These are phyloP conservation scores for Cephus rjabovi DNA, from an alignment of 2,888 invertebrate genomes.

Conservation along the genomic window DNA sequence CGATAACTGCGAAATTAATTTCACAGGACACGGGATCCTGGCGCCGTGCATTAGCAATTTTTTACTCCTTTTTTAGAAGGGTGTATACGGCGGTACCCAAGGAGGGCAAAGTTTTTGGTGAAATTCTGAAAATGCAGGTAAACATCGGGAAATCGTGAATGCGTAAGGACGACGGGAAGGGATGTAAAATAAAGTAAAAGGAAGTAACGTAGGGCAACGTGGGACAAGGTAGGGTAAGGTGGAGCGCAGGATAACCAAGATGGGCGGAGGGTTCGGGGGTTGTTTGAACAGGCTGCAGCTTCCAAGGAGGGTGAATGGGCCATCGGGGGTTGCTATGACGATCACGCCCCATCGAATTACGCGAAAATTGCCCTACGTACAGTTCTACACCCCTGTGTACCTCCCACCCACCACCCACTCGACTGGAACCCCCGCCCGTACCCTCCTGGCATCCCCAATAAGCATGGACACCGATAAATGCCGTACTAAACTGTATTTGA, in stretches of 20 bases:
- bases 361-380: slow-evolving; percentile 63
- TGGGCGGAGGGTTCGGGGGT: slow-evolving; percentile 50
- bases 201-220: slow-evolving; percentile 3
- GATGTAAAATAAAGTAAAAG: slow-evolving; percentile 25
- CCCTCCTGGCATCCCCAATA: slow-evolving; percentile 1
- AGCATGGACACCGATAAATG: slow-evolving; percentile 54
- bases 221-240: background rate
- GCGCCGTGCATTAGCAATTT: background rate
- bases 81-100: too few relatives aligned
- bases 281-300: slow-evolving; percentile 64
- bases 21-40: background rate
- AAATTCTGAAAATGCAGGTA: background rate
- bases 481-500: slow-evolving; percentile 54
- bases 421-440: slow-evolving; percentile 6
- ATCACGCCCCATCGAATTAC: slow-evolving; percentile 65
- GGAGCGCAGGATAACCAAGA: slow-evolving; percentile 12
- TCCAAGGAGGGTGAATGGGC: slow-evolving; percentile 50
- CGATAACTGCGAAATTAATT: background rate
- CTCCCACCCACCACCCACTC: slow-evolving; percentile 32
- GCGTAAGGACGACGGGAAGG: slow-evolving; percentile 22
- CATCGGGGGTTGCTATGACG: slow-evolving; percentile 64
- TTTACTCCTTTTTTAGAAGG: background rate
- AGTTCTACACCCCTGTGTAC: slow-evolving; percentile 30
- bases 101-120: background rate
- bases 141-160: background rate